Evolutionary conservation across 1,140 invertebrate species (phyloP).

Genomic region (Oryctes rhinoceros): DNA sequence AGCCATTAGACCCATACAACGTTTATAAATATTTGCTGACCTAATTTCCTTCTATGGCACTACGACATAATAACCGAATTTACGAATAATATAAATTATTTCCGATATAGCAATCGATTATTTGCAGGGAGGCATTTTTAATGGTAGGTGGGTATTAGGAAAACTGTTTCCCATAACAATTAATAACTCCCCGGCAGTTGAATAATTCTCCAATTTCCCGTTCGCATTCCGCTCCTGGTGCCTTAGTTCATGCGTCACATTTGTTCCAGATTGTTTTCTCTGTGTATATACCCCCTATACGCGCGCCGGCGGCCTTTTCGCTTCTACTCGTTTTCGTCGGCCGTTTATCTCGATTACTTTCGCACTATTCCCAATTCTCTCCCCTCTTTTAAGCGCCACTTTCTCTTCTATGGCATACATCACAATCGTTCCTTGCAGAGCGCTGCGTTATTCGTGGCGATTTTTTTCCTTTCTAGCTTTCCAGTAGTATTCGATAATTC

Average conservation of each 20-base stretch:
- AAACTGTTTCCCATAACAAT: conserved; percentile 14
- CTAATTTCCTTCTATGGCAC: neutral
- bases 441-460: neutral
- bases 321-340: neutral
- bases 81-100: conserved; percentile 6
- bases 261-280: conserved; percentile 17
- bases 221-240: conserved; percentile 7
- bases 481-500: neutral
- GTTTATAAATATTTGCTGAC: neutral
- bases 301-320: neutral
- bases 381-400: neutral
- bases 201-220: conserved; percentile 10
- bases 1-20: neutral
- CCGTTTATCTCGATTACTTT: conserved; percentile 15
- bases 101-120: neutral
- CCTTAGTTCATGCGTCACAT: conserved; percentile 18
- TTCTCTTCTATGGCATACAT: neutral
- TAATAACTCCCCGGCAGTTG: conserved; percentile 14
- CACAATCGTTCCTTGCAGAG: neutral
- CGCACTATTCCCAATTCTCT: conserved; percentile 5
- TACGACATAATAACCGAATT: neutral
- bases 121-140: neutral
- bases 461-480: neutral
- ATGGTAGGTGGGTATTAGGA: neutral
- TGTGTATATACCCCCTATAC: neutral